Evolutionary conservation across 2,888 invertebrate genomes (phyloP).

Genomic region (Formica aserva): DNA sequence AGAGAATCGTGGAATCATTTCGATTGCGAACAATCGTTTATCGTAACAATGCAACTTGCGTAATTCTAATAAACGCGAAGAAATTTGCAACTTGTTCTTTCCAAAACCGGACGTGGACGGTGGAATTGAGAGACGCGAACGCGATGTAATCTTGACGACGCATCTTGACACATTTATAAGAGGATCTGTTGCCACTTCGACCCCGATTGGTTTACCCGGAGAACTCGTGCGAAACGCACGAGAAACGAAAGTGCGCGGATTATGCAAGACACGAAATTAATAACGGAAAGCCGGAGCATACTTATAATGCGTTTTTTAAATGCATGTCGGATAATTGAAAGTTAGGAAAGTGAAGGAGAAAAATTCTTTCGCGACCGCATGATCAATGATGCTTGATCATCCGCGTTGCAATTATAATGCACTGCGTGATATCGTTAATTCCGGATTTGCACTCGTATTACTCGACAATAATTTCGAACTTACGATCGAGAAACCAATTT

Average conservation of each 20-base stretch:
- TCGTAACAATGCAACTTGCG: not conserved
- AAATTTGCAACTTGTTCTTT: not conserved
- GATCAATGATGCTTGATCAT: not conserved
- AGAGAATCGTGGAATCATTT: not conserved
- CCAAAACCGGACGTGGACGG: not conserved
- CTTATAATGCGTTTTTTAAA: slow-evolving; percentile 18
- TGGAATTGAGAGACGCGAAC: slow-evolving; percentile 24
- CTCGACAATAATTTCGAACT: not conserved
- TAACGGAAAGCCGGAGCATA: slow-evolving; percentile 43
- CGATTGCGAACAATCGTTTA: not conserved
- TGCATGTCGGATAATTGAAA: slow-evolving; percentile 4
- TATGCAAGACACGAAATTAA: slow-evolving; percentile 61
- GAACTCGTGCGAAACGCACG: slow-evolving; percentile 37
- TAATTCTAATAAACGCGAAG: not conserved
- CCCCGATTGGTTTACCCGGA: slow-evolving; percentile 28
- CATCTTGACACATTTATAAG: no score
- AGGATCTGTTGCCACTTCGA: slow-evolving; percentile 38
- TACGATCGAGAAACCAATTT: slow-evolving; percentile 13
- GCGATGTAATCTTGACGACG: slow-evolving; percentile 22
- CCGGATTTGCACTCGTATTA: slow-evolving; percentile 31
- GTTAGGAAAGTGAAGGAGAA: not conserved
- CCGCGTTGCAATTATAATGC: slow-evolving; percentile 20
- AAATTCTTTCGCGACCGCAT: not conserved
- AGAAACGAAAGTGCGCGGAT: slow-evolving; percentile 39
- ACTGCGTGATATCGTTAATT: not conserved